Base-by-base conservation (phyloP, 2,113 vertebrate species). In the Menidia beryllina region DNA sequence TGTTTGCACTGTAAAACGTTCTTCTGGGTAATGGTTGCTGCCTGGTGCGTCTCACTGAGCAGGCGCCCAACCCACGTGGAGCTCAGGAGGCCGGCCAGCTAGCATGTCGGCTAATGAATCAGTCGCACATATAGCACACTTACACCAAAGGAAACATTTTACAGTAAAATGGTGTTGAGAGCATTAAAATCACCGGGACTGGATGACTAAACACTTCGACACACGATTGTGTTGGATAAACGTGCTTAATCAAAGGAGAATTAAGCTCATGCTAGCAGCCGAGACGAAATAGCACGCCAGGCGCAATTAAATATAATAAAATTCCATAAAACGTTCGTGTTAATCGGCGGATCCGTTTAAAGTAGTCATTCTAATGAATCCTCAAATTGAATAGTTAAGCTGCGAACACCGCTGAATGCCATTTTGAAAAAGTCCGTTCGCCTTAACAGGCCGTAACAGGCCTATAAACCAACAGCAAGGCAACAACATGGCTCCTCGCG, bases 1-100 rank as follows among this genome's bases (percentile, higher is more conserved):
- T 23, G 17, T 15, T 1, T 24, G 11, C 9, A 13, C 4, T 19
- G 19, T 45, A 13, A 49, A 10, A 6, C 7, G 12, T 1, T 34
- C 1, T 9, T 45, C 45, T 54, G 5, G 4, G 12, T 55, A 26
- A 36, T 21, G 27, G 38, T 17, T 52, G 17, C 23, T 4, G 30
- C 89, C 86, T 83, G 81, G 83, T 86, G 88, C 65, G 79, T 78
- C 77, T 79, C 15, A 58, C 70, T 5, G 50, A 70, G 75, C 71
- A 72, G 70, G 79, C 77, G 76, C 75, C 81, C 69, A 69, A 83
- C 86, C 88, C 90, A 92, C 88, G 88, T 91, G 90, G 86, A 79
- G 62, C 72, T 24, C 53, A 60, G 55, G 70, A 69, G 69, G 76
- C 60, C 61, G 48, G 38, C 47, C 15, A 52, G 75, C 60, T 88